phyloP scores from a whole-genome alignment of 2,888 invertebrate genomes.

The Parascotia fuliginaria region DNA sequence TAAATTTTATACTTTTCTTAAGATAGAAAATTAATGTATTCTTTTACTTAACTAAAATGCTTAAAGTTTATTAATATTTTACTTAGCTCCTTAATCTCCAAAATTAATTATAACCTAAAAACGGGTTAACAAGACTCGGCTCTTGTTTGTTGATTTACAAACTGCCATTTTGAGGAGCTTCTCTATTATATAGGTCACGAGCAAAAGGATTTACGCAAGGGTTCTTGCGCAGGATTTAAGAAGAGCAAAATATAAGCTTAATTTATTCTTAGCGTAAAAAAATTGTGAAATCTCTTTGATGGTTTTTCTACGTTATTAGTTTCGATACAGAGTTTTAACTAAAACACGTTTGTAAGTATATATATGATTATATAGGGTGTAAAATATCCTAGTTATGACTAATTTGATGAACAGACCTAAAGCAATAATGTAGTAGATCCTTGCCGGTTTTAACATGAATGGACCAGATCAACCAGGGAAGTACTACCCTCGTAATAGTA shows the following conservation, averaged over 20 bases:
- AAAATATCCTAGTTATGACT: too few species aligned
- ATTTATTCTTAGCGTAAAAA: too few species aligned
- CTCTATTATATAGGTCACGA: slow-evolving; percentile 19
- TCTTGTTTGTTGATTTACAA: slow-evolving; percentile 24
- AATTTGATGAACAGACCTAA: too few species aligned
- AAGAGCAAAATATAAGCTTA: neutral
- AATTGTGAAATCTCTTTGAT: too few species aligned
- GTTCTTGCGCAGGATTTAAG: neutral
- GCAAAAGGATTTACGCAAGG: slow-evolving; percentile 29
- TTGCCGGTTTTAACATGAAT: too few species aligned
- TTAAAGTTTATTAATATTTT: slow-evolving; percentile 2
- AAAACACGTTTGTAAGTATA: too few species aligned
- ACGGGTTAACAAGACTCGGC: slow-evolving; percentile 20
- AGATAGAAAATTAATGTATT: neutral
- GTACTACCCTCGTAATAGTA: too few species aligned
- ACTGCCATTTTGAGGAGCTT: slow-evolving; percentile 21
- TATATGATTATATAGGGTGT: too few species aligned
- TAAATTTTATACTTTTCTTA: neutral
- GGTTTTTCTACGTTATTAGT: too few species aligned
- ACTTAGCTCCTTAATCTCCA: neutral
- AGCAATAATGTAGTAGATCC: too few species aligned
- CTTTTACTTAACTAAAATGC: neutral
- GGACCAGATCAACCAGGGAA: too few species aligned
- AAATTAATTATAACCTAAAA: slow-evolving; percentile 28
- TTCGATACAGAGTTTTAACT: too few species aligned